Percentiles rank a stretch among this genome's conserved stretches.
Conservation (phyloP, 2,888 invertebrate genomes). For the Caenorhabditis doughertyi region DNA sequence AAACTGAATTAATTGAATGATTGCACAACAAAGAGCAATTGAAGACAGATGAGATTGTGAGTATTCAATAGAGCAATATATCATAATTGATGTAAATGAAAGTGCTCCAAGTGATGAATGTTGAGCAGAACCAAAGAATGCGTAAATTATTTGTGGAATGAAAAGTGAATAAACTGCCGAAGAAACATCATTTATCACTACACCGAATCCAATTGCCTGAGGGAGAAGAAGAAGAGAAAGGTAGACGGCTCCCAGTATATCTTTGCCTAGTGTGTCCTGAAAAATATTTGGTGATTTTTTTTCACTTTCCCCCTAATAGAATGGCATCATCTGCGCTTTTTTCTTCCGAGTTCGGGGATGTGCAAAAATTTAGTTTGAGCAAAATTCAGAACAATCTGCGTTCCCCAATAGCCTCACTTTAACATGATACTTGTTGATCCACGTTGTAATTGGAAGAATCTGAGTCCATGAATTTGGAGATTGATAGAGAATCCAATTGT, state of each 20-base stretch:
- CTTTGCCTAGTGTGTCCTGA: conserved; percentile 57
- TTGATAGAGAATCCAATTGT: conserved; percentile 61
- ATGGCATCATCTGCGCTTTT: too few species aligned
- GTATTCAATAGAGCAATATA: conserved; percentile 47
- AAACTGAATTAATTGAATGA: conserved; percentile 66
- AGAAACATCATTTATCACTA: conserved; percentile 65
- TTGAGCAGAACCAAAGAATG: conserved; percentile 66
- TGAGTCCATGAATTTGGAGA: conserved; percentile 60
- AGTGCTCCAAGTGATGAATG: conserved; percentile 68
- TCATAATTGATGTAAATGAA: conserved; percentile 58
- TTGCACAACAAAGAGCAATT: conserved; percentile 54
- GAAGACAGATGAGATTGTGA: conserved; percentile 43
- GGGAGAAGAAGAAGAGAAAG: conserved; percentile 55
- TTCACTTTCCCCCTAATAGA: too few species aligned
- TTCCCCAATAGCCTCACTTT: conserved; percentile 56
- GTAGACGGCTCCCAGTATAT: conserved; percentile 59
- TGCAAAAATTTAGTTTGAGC: too few species aligned
- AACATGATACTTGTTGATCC: conserved; percentile 65
- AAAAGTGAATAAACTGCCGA: conserved; percentile 64
- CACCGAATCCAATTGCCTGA: conserved; percentile 63
- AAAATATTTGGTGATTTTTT: too few species aligned
- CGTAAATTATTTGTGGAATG: conserved; percentile 69
- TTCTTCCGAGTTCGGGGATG: too few species aligned
- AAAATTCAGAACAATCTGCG: too few species aligned
- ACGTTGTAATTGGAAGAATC: conserved; percentile 51